Base-by-base conservation (phyloP, 1,140 invertebrate species). In the Hestina assimilis region DNA sequence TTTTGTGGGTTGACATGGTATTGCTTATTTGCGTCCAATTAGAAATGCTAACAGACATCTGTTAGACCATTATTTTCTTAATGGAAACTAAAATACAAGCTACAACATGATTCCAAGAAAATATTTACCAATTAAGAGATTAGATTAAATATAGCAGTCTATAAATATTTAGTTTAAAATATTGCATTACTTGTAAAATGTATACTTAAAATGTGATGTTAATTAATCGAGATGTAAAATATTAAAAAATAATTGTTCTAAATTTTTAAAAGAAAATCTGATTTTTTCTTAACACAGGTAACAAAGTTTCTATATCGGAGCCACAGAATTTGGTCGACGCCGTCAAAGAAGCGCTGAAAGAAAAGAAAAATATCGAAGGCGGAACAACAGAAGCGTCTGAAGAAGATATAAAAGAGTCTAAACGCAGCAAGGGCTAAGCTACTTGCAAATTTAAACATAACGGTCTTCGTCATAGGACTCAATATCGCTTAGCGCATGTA, bases 281-380 rank as follows among this genome's bases (percentile, higher is more conserved):
- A 7, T 35, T 1, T 47, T 47, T 24, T 33, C 6, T 43, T 31
- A 11, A 11, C 87, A 64, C 83, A 94, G 93, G 92, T 77, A 91
- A 89, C 40, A 94, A 93, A 83, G 76, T 90, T 60, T 91, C 90
- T 48, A 90, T 90, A 72, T 76, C 84, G 24, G 91, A 91, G 56
- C 90, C 91, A 5, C 83, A 90, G 4, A 75, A 91, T 45, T 66
- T 93, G 52, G 86, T 93, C 54, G 89, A 92, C 52, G 89, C 90
- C n/a, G 90, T 94, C 55, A 89, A 91, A 65, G 88, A 90, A 74
- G 92, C 90, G 23, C 64, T 92, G 24, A 89, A 85, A 65, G 86
- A 90, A 33, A 90, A 88, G 73, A 89, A 85, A 52, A 72, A 79
- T 26, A 71, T 79, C n/a, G 59, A 74, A 42, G 66, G 72, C 0